Conservation (phyloP, 2,888 invertebrate genomes). For the Linhomoeus sp. region DNA sequence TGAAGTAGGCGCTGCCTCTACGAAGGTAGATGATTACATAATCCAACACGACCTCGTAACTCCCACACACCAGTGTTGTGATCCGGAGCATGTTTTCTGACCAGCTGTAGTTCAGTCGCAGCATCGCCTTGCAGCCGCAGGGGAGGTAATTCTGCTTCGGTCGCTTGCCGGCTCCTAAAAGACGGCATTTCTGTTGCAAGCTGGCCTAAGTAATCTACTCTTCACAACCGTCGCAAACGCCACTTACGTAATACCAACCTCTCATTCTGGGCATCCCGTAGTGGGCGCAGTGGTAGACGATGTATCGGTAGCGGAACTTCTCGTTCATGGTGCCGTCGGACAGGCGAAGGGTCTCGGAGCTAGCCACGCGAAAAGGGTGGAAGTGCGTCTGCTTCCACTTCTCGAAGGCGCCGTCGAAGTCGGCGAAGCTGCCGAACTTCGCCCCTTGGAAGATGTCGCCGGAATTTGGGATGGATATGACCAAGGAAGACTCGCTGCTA, state of each 20-base stretch:
- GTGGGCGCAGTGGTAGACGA: constrained; percentile 23
- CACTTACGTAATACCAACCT: constrained; percentile 10
- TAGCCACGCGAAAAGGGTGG: constrained; percentile 21
- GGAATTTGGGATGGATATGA: no score
- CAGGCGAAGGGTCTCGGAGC: constrained; percentile 15
- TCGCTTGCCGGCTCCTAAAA: constrained; percentile 18
- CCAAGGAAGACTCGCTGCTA: no score
- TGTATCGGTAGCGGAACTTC: constrained; percentile 18
- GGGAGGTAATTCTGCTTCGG: constrained; percentile 25
- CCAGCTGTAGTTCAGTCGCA: constrained; percentile 18
- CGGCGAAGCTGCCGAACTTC: constrained; percentile 9
- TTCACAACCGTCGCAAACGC: background rate
- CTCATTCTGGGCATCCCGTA: constrained; percentile 21
- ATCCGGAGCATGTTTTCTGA: constrained; percentile 12
- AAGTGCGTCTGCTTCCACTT: constrained; percentile 14
- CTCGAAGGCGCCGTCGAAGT: constrained; percentile 16
- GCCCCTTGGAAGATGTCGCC: constrained; percentile 2
- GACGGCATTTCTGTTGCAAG: background rate
- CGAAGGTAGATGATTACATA: no score
- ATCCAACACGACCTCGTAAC: no score
- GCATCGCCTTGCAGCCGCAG: constrained; percentile 21
- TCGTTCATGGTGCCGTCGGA: constrained; percentile 10
- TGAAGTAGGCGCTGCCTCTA: no score
- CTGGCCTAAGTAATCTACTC: background rate
- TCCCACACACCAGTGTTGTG: no score